Evolutionary conservation across 2,797 vertebrate genomes (phyloP).

Genomic region (Limnodromus scolopaceus): DNA sequence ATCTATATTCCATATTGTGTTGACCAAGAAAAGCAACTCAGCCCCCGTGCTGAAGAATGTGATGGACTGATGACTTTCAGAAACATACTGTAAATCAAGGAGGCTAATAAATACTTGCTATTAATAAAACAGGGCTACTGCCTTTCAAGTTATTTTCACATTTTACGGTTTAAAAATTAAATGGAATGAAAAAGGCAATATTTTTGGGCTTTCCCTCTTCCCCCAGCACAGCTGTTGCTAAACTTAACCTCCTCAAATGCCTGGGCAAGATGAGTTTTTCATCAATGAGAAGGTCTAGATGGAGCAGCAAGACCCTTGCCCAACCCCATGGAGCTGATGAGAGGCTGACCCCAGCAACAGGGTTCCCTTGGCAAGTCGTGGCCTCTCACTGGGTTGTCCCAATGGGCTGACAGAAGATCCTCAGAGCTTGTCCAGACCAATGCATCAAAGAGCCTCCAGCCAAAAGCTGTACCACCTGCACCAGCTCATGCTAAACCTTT

Average conservation of each 20-base stretch:
- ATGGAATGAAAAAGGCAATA: background rate
- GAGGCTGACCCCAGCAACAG: no score
- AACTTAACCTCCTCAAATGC: background rate
- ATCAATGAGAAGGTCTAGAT: background rate
- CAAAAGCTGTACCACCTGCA: background rate
- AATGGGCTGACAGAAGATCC: background rate
- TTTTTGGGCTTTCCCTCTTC: background rate
- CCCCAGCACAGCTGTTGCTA: background rate
- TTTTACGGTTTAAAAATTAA: conserved; percentile 12
- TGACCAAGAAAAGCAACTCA: conserved; percentile 64
- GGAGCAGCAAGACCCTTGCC: background rate
- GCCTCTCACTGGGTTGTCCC: background rate
- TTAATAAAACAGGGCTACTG: conserved; percentile 57
- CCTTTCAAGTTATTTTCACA: conserved; percentile 55
- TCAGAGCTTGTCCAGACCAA: background rate
- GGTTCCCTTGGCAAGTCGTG: background rate
- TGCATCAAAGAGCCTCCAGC: background rate
- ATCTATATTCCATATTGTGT: conserved; percentile 71
- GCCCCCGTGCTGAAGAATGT: conserved; percentile 65
- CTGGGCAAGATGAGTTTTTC: background rate
- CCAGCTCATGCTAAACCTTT: background rate
- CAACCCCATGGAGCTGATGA: background rate
- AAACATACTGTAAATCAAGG: conserved; percentile 71
- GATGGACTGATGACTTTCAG: conserved; percentile 67
- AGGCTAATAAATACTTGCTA: conserved; percentile 72